Percentiles rank a stretch among this genome's conserved stretches.
Conservation (phyloP, 2,113 vertebrate species). For the Nyctereutes procyonoides region DNA sequence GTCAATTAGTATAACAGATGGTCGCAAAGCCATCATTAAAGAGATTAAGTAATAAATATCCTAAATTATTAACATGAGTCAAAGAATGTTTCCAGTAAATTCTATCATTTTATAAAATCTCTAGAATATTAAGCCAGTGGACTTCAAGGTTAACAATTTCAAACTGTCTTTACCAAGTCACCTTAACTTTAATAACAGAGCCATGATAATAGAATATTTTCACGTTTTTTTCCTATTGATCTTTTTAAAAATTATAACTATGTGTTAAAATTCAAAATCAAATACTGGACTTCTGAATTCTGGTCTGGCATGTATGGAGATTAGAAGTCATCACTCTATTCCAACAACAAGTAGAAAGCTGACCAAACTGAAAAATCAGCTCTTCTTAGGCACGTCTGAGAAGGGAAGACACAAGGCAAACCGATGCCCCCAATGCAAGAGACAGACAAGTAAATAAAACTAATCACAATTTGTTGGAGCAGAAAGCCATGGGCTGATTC, state of each 20-base stretch:
- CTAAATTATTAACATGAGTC: not conserved
- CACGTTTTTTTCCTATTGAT: not conserved
- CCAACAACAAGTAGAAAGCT: not conserved
- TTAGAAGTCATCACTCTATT: not conserved
- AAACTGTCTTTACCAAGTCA: not conserved
- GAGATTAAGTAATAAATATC: not conserved
- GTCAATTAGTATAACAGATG: not conserved
- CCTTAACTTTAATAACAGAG: not conserved
- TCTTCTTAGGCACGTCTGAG: not conserved
- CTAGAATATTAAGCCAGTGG: not conserved
- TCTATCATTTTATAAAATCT: not conserved
- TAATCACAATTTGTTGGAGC: not conserved
- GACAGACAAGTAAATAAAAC: not conserved
- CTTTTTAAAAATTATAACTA: not conserved
- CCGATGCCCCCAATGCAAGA: not conserved
- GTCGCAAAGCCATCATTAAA: not conserved
- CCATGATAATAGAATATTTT: not conserved
- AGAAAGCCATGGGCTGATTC: too few relatives aligned
- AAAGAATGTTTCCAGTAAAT: not conserved
- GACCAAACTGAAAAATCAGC: not conserved
- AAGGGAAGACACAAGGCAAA: not conserved
- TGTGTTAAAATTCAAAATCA: not conserved
- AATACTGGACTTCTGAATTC: not conserved
- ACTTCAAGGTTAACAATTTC: not conserved
- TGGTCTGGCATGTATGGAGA: not conserved